Percentiles rank a stretch among this genome's conserved stretches.
Evolutionary conservation across 2,113 vertebrate species (phyloP).

Genomic region (Drymodes brunneopygia): DNA sequence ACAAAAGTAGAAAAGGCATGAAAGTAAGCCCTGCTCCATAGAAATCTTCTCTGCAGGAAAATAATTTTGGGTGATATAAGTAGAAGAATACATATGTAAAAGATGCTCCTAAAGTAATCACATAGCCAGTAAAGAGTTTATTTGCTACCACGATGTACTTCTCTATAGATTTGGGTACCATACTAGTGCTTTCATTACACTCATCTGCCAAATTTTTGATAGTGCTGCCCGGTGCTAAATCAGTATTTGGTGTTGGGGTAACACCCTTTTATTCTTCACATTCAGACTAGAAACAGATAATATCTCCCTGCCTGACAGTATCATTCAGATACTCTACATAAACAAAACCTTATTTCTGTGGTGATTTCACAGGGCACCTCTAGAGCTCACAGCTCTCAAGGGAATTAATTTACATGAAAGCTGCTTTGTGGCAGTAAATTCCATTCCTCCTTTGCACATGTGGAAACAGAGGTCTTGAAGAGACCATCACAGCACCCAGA

Average conservation of each 20-base stretch:
- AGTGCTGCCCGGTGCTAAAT: background rate
- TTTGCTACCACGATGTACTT: background rate
- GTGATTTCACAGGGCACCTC: background rate
- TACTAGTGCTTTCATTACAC: background rate
- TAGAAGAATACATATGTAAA: background rate
- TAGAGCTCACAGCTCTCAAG: background rate
- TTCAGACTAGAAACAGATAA: background rate
- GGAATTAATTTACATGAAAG: background rate
- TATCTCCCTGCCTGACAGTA: background rate
- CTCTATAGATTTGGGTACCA: background rate
- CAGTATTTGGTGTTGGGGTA: background rate
- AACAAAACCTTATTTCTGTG: background rate
- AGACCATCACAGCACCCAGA: background rate
- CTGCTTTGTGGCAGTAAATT: background rate
- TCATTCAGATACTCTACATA: background rate
- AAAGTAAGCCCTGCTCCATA: background rate
- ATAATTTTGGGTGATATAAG: background rate
- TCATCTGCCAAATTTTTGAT: background rate
- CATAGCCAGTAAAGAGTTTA: background rate
- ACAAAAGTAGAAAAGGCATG: background rate
- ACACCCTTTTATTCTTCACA: background rate
- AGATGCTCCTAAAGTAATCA: background rate
- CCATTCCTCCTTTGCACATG: background rate
- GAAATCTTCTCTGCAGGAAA: background rate
- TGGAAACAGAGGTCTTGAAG: background rate